A percentile compares a stretch with the other conserved stretches of the same genome.
These are phyloP conservation scores for Sapajus apella DNA, from an alignment of 2,113 vertebrate species.

Conservation along the genomic window DNA sequence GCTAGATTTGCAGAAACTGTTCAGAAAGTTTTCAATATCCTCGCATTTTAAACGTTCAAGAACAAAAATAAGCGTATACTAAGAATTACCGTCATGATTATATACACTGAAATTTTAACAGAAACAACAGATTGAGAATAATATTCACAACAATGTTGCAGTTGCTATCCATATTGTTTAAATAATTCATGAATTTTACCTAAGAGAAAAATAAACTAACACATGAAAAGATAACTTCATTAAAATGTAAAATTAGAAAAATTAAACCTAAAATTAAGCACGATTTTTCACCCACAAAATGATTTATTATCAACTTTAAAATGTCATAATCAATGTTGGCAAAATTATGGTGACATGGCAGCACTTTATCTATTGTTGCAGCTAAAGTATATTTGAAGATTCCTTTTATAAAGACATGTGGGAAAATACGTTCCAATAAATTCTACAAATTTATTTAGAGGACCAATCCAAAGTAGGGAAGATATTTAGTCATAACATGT, in stretches of 20 bases:
- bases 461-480: neutral
- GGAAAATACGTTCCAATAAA: neutral
- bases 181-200: neutral
- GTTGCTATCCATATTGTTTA: neutral
- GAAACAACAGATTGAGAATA: neutral
- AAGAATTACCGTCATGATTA: neutral
- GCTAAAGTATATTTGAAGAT: neutral
- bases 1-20: neutral
- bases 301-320: neutral
- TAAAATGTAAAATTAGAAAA: constrained; percentile 9
- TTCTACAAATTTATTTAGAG: neutral
- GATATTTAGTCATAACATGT: neutral
- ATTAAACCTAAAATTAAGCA: neutral
- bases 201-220: neutral
- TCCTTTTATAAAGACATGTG: neutral
- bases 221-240: neutral
- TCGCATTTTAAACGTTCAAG: neutral
- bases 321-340: neutral
- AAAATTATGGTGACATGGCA: neutral
- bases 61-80: neutral
- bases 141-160: neutral
- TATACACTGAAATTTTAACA: neutral
- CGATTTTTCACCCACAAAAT: neutral
- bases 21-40: neutral
- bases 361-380: neutral